Evolutionary conservation across 2,888 invertebrate genomes (phyloP).

Genomic region (Psococerastis gibbosa): DNA sequence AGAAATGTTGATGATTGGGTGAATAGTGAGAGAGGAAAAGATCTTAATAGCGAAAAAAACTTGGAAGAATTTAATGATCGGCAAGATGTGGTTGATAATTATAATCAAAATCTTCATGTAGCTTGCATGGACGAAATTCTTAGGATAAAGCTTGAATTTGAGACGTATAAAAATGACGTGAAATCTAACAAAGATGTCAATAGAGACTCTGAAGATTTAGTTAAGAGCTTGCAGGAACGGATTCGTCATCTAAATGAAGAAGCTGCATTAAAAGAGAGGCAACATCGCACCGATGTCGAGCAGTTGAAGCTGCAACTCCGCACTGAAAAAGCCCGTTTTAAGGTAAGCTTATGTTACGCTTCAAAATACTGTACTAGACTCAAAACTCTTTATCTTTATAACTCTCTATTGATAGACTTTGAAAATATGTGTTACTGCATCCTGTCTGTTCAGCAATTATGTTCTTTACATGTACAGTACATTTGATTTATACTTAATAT

Average conservation of each 20-base stretch:
- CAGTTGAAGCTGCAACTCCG: slow-evolving; percentile 24
- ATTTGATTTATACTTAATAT: too few species aligned
- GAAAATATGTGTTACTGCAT: too few species aligned
- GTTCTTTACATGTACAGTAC: too few species aligned
- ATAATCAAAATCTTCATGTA: slow-evolving; percentile 25
- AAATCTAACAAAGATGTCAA: slow-evolving; percentile 12
- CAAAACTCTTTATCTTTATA: not conserved
- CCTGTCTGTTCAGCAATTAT: too few species aligned
- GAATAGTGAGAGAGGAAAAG: too few species aligned
- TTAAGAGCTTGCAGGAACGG: slow-evolving; percentile 45
- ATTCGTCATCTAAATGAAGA: slow-evolving; percentile 31
- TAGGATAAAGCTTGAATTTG: slow-evolving; percentile 42
- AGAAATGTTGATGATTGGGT: too few species aligned
- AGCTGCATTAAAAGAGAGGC: slow-evolving; percentile 24
- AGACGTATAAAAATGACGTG: slow-evolving; percentile 35
- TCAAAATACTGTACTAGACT: too few species aligned
- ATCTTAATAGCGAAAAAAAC: too few species aligned
- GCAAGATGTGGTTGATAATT: too few species aligned
- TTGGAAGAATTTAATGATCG: too few species aligned
- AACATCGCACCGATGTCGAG: slow-evolving; percentile 28
- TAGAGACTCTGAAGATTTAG: slow-evolving; percentile 30
- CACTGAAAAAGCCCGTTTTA: not conserved
- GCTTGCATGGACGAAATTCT: slow-evolving; percentile 46
- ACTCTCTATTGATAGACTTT: too few species aligned
- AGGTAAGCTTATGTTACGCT: too few species aligned